phyloP scores from a whole-genome alignment of 1,140 invertebrate species.

The Diabrotica undecimpunctata region DNA sequence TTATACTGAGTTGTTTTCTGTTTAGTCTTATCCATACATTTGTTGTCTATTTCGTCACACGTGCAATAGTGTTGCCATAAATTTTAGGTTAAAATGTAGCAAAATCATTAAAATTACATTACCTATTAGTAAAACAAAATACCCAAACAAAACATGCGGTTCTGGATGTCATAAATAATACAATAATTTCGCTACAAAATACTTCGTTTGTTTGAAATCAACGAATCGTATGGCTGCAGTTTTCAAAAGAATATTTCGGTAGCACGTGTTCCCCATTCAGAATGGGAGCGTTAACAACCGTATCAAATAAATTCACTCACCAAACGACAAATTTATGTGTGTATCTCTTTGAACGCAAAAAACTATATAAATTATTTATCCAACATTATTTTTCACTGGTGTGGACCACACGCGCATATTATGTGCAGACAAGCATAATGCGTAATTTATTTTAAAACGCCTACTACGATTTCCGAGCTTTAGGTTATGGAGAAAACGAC shows the following conservation, averaged over 20 bases:
- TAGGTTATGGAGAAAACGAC: too few relatives aligned
- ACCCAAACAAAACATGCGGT: too few relatives aligned
- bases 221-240: background rate
- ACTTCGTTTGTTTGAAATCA: slow-evolving; percentile 9
- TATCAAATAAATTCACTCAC: slow-evolving; percentile 23
- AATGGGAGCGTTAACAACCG: slow-evolving; percentile 23
- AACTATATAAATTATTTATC: slow-evolving; percentile 25
- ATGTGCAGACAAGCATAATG: slow-evolving; percentile 22
- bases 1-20: too few relatives aligned
- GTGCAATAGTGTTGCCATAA: too few relatives aligned
- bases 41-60: too few relatives aligned
- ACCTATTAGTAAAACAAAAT: too few relatives aligned
- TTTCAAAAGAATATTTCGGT: slow-evolving; percentile 6
- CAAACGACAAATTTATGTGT: slow-evolving; percentile 23
- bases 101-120: too few relatives aligned
- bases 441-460: slow-evolving; percentile 14
- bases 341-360: slow-evolving; percentile 23
- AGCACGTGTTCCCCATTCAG: slow-evolving; percentile 21
- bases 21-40: too few relatives aligned
- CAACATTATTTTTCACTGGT: slow-evolving; percentile 21
- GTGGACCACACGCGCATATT: slow-evolving; percentile 24
- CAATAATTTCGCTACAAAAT: background rate
- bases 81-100: too few relatives aligned
- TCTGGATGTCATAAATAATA: too few relatives aligned
- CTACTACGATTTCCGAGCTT: background rate